phyloP scores from a whole-genome alignment of 92 coral and sea anemone species.

The Palythoa grandiflora region DNA sequence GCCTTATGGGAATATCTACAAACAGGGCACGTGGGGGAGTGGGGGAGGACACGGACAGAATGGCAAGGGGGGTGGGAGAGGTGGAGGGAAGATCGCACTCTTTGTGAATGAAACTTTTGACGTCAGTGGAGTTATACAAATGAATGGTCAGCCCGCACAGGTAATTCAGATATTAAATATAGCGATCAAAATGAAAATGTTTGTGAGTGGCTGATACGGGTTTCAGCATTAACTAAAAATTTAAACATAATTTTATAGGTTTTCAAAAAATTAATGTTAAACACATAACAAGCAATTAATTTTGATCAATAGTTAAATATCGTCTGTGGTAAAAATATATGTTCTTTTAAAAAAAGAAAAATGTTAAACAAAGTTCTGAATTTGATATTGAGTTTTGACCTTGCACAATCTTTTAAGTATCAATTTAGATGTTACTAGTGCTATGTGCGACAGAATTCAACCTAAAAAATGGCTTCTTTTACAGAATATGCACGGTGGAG shows the following conservation, averaged over 20 bases:
- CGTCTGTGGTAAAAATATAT: no score
- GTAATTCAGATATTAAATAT: slow-evolving; percentile 27
- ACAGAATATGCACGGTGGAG: slow-evolving; percentile 70
- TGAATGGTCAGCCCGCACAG: slow-evolving; percentile 74
- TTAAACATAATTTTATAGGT: no score
- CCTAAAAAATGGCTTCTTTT: neutral
- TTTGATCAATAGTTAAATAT: no score
- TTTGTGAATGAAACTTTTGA: slow-evolving; percentile 53
- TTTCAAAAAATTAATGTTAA: no score
- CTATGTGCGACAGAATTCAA: neutral
- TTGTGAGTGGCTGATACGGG: neutral
- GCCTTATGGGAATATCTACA: slow-evolving; percentile 78
- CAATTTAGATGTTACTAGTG: neutral
- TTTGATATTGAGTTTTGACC: no score
- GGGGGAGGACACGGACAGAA: slow-evolving; percentile 76
- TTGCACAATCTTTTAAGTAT: no score
- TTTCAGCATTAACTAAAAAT: neutral
- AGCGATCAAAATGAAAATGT: neutral
- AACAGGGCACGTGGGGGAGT: slow-evolving; percentile 77
- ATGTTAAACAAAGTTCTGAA: no score
- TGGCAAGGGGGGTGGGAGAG: slow-evolving; percentile 74
- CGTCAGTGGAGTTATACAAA: slow-evolving; percentile 69
- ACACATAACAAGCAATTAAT: no score
- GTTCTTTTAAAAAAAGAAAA: no score
- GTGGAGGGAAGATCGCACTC: slow-evolving; percentile 73